phyloP scores from a whole-genome alignment of 1,140 invertebrate species.

The Chironomus tepperi region DNA sequence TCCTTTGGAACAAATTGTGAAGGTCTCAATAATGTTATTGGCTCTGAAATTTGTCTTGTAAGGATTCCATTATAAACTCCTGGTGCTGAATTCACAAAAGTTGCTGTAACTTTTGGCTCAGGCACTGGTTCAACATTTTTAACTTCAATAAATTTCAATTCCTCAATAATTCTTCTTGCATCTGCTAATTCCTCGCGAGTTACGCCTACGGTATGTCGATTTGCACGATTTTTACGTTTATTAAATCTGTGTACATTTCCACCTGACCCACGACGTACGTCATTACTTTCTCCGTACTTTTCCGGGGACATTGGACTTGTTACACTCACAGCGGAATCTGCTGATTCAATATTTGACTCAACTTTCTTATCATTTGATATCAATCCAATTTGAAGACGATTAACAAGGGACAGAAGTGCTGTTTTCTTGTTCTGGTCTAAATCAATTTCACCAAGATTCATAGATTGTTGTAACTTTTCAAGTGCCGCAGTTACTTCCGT shows the following conservation, averaged over 20 bases:
- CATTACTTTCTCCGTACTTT: slow-evolving; percentile 27
- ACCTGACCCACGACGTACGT: slow-evolving; percentile 20
- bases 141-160: slow-evolving; percentile 44
- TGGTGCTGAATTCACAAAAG: slow-evolving; percentile 27
- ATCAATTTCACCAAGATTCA: slow-evolving; percentile 47
- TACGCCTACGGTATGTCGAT: slow-evolving; percentile 71
- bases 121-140: neutral
- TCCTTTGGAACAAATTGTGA: slow-evolving; percentile 30
- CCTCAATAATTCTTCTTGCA: slow-evolving; percentile 61
- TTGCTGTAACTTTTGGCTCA: slow-evolving; percentile 25
- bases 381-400: slow-evolving; percentile 61
- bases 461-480: slow-evolving; percentile 57
- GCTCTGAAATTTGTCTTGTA: slow-evolving; percentile 16
- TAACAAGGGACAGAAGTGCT: slow-evolving; percentile 62
- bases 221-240: slow-evolving; percentile 43
- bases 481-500: slow-evolving; percentile 71
- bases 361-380: slow-evolving; percentile 43
- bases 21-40: slow-evolving; percentile 27
- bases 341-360: slow-evolving; percentile 31
- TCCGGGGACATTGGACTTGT: too few relatives aligned
- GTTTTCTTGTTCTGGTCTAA: slow-evolving; percentile 47
- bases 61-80: slow-evolving; percentile 25
- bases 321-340: too few relatives aligned
- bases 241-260: slow-evolving; percentile 35
- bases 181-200: slow-evolving; percentile 66